Conservation (phyloP, 2,797 vertebrate genomes). For the Hippopotamyrus pictus region DNA sequence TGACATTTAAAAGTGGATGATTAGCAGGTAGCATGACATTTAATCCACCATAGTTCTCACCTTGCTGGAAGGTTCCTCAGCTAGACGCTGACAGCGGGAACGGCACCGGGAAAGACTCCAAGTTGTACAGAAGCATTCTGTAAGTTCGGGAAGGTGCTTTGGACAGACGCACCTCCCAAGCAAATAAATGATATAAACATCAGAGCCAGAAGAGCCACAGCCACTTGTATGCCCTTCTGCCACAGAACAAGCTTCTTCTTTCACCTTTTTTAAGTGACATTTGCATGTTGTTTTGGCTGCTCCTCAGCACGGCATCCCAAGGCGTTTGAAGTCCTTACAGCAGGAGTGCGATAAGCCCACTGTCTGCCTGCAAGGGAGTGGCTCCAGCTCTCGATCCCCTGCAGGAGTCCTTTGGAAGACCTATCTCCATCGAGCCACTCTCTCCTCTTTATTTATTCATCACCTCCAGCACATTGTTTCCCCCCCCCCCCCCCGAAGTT, state of each 20-base stretch:
- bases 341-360: background rate
- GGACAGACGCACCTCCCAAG: background rate
- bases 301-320: background rate
- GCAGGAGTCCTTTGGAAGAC: conserved; percentile 1
- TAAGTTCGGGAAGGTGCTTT: background rate
- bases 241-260: background rate
- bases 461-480: background rate
- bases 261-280: background rate
- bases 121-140: background rate
- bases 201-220: background rate
- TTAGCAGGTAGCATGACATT: conserved; percentile 2
- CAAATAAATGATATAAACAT: background rate
- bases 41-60: background rate
- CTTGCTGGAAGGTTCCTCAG: background rate
- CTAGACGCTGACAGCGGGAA: background rate
- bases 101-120: background rate
- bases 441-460: conserved; percentile 11
- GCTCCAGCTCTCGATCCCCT: background rate
- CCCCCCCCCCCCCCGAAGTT: background rate
- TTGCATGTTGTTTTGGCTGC: background rate
- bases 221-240: background rate
- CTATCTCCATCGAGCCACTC: background rate
- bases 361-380: background rate
- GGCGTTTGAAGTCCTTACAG: background rate
- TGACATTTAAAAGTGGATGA: background rate